Base-by-base conservation (phyloP, 2,113 vertebrate genomes). In the Amia ocellicauda region DNA sequence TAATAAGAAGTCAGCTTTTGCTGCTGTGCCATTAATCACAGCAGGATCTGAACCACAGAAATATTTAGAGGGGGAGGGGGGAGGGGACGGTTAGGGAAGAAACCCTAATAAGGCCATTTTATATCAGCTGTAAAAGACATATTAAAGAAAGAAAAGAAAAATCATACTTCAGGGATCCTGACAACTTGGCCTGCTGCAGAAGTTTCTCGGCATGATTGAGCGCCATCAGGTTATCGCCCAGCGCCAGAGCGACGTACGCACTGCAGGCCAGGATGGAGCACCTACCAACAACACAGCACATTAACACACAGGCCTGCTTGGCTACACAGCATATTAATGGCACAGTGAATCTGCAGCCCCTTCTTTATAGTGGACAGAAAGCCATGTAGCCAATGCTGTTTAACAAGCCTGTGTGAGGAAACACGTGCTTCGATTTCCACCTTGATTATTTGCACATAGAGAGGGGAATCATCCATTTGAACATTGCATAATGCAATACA, bases 211-310 rank as follows among this genome's bases (percentile, higher is more conserved):
- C 93, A 0, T 99, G 94, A 74, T 90, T 95, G 66, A 99, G 71
- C 66, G 96, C 94, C 93, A 99, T 93, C 13, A 99, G 89, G 82
- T 98, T 99, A 74, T 99, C 97, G 5, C 97, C 97, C 78, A 99
- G 75, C 45, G 93, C 96, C 73, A 99, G 79, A 3, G 95, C 94
- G 68, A 99, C 95, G 0, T 98, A 99, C 3, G 95, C 90, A 52
- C 96, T 99, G 58, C 97, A 96, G 0, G 95, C 95, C 57, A 99
- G 89, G 47, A 98, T 95, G 36, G 94, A 98, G 73, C 97, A 98
- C 86, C 96, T 99, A 54, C 13, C 74, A 64, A 50, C 23, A 1
- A 57, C 68, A 20, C 68, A 61, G 45, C 42, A 59, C 27, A 56
- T 2, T 24, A 20, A 58, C 43, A 31, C n/a, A 22, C 27, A 41